Base-by-base conservation (phyloP, 2,797 vertebrate genomes). In the Cygnus olor region DNA sequence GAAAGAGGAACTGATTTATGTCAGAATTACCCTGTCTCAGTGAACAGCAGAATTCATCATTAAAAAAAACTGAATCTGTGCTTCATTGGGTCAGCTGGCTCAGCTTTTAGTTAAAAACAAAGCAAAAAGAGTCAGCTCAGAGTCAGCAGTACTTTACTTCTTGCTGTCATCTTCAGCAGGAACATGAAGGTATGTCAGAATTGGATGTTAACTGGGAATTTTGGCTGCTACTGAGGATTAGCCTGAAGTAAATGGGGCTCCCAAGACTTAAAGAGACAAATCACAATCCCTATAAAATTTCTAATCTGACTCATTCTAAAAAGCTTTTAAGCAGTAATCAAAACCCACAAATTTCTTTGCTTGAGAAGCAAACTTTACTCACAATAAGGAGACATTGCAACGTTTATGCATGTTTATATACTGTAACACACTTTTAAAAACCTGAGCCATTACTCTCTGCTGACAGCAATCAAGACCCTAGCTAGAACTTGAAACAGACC, bases 1-100 rank as follows among this genome's bases (percentile, higher is more conserved):
- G 71, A 94, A 86, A 71, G 47, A 93, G 58, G 32, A 80, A 78
- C 91, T 92, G 88, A 96, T 95, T 96, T 97, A 95, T 94, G 45
- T 92, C 72, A 89, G 74, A 93, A 94, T 89, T 83, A 93, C 74
- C 76, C 45, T 74, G 58, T 87, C 69, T 82, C 80, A 87, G 64
- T 65, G 78, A 93, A 79, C 44, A 90, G 74, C 54, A 90, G 84
- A 91, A 91, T 93, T 94, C 49, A 78, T 94, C 93, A 89, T 76
- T 89, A 80, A 89, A 93, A 93, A 88, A 40, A 36, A 80, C 68
- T 85, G 74, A 93, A 92, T 82, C 49, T 69, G 40, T 4, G 2
- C 57, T 94, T 88, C 54, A 44, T 1, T 90, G 74, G 27, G 16
- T 85, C 80, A 91, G 71, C 64, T 84, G 49, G 61, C 73, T 68